phyloP scores from a whole-genome alignment of 2,888 invertebrate species.

The Acronicta psi region DNA sequence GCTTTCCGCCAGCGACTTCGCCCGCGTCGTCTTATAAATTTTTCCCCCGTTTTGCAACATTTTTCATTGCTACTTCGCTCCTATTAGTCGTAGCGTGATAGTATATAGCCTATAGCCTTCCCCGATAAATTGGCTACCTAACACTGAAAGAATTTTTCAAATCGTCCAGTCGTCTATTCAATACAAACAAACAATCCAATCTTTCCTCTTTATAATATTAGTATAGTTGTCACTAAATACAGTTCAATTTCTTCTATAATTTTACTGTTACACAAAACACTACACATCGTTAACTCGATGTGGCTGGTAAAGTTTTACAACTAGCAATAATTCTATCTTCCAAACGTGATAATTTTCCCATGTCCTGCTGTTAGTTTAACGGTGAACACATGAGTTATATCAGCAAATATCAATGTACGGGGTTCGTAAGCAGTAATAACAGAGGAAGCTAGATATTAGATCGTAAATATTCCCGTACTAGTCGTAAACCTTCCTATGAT shows the following conservation, averaged over 20 bases:
- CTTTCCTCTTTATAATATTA: no score
- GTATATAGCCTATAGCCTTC: no score
- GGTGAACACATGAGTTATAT: constrained; percentile 50
- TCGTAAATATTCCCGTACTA: constrained; percentile 58
- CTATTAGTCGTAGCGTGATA: no score
- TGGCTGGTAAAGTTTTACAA: constrained; percentile 18
- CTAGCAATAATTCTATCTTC: constrained; percentile 33
- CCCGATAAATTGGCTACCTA: constrained; percentile 21
- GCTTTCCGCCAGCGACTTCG: no score
- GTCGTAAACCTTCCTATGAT: constrained; percentile 58
- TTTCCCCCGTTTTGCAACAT: no score
- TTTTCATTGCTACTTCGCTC: no score
- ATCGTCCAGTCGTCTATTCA: no score
- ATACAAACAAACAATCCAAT: no score
- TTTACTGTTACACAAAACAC: constrained; percentile 8
- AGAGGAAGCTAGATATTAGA: constrained; percentile 59
- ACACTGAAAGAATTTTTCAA: no score
- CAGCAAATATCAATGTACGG: constrained; percentile 49
- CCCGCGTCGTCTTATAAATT: no score
- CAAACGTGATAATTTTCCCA: constrained; percentile 49
- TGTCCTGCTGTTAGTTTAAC: constrained; percentile 49
- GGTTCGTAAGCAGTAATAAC: constrained; percentile 48
- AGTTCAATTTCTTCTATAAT: constrained; percentile 7
- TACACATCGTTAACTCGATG: constrained; percentile 26
- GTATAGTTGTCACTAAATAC: constrained; percentile 17